Conservation (phyloP, 2,888 invertebrate species). For the Lasioglossum villosulum region DNA sequence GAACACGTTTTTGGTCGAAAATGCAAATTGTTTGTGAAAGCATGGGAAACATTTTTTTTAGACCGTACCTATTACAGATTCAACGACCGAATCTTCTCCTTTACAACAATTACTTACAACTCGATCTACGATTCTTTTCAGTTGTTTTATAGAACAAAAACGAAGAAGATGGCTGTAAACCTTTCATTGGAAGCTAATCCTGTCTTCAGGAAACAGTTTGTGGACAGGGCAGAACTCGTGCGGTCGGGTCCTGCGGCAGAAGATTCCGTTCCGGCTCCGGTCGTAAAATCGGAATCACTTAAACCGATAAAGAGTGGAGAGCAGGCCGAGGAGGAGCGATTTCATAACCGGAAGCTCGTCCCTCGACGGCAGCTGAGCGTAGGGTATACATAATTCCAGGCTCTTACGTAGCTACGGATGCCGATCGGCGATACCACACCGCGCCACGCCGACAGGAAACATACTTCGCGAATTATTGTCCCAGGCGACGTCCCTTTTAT, state of each 20-base stretch:
- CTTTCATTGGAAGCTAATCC: background rate
- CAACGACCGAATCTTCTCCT: too few species aligned
- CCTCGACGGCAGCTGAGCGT: constrained; percentile 60
- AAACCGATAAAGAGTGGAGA: constrained; percentile 27
- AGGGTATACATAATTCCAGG: constrained; percentile 59
- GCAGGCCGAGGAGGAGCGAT: constrained; percentile 35
- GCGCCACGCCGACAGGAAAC: constrained; percentile 55
- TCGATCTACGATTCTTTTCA: too few species aligned
- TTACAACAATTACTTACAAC: too few species aligned
- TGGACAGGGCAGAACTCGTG: background rate
- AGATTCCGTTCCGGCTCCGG: constrained; percentile 14
- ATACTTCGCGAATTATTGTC: constrained; percentile 68
- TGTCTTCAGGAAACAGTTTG: background rate
- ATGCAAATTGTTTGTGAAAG: too few species aligned
- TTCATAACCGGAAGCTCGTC: constrained; percentile 65
- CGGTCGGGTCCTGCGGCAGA: background rate
- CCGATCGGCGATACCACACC: constrained; percentile 59
- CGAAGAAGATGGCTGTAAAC: too few species aligned
- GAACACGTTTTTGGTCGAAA: too few species aligned
- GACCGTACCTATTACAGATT: too few species aligned
- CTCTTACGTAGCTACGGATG: constrained; percentile 58
- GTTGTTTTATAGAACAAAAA: too few species aligned
- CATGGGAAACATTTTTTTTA: too few species aligned
- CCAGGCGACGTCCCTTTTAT: constrained; percentile 53
- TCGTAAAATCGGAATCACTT: constrained; percentile 42